Conservation (phyloP, 2,888 invertebrate species). For the Sabatieria punctata region DNA sequence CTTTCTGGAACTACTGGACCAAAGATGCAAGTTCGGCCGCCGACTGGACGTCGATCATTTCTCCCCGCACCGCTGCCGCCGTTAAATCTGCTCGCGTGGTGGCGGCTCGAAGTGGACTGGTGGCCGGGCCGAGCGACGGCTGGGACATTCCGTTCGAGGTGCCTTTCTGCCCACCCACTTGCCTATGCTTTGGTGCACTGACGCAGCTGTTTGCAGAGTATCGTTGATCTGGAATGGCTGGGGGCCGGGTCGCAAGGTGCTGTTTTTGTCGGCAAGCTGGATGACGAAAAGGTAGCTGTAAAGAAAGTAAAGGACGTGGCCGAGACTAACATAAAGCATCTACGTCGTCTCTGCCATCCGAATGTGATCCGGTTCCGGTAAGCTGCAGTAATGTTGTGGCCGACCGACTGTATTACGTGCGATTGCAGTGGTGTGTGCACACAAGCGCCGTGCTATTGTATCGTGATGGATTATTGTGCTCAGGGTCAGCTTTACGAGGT, state of each 20-base stretch:
- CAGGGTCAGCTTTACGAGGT: constrained; percentile 83
- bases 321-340: constrained; percentile 79
- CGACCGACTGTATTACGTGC: constrained; percentile 2
- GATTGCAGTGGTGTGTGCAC: constrained; percentile 69
- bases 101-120: too few species aligned
- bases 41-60: not conserved
- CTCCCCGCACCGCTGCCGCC: not conserved
- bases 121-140: too few species aligned
- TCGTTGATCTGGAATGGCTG: constrained; percentile 70
- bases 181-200: too few species aligned
- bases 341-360: constrained; percentile 78
- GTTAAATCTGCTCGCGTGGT: too few species aligned
- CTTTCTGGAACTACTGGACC: constrained; percentile 51
- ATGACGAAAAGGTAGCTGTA: constrained; percentile 67
- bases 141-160: constrained; percentile 93
- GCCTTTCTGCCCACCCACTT: too few species aligned
- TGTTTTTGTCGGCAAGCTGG: constrained; percentile 58
- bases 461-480: constrained; percentile 96
- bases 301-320: constrained; percentile 81
- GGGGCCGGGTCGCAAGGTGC: constrained; percentile 92
- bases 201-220: too few species aligned
- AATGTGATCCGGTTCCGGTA: constrained; percentile 70
- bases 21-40: not conserved
- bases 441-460: constrained; percentile 72
- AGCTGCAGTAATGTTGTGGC: constrained; percentile 13